These are phyloP conservation scores for Buphagus erythrorhynchus DNA, from an alignment of 2,797 vertebrate genomes.

Conservation along the genomic window DNA sequence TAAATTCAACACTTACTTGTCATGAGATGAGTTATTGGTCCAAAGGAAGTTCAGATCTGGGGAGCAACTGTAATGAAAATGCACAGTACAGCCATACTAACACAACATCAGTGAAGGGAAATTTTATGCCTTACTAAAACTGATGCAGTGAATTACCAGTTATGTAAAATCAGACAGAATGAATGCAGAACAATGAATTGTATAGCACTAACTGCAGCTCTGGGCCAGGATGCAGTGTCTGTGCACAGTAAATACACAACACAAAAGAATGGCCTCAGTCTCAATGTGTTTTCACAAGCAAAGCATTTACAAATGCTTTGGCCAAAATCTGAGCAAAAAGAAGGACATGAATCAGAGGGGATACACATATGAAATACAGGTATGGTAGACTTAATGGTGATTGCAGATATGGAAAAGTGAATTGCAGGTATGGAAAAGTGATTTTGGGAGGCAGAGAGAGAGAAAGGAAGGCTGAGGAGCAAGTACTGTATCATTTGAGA, in stretches of 20 bases:
- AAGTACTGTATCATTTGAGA: neutral
- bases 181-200: neutral
- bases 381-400: neutral
- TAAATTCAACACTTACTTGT: neutral
- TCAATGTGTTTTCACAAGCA: neutral
- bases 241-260: neutral
- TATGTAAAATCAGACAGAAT: neutral
- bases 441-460: neutral
- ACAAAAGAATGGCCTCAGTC: neutral
- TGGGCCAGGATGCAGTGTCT: neutral
- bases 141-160: neutral
- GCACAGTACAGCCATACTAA: neutral
- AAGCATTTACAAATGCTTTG: neutral
- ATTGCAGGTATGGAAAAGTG: neutral
- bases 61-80: neutral
- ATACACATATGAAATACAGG: neutral
- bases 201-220: neutral
- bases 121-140: neutral
- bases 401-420: no score
- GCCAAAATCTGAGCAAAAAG: neutral
- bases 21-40: neutral
- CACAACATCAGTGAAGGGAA: neutral
- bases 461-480: neutral
- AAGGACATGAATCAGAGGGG: neutral
- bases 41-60: neutral